Percentiles rank a stretch among this genome's conserved stretches.
These are phyloP conservation scores for Heterotilapia buettikoferi DNA, from an alignment of 2,113 vertebrate genomes.

Conservation along the genomic window DNA sequence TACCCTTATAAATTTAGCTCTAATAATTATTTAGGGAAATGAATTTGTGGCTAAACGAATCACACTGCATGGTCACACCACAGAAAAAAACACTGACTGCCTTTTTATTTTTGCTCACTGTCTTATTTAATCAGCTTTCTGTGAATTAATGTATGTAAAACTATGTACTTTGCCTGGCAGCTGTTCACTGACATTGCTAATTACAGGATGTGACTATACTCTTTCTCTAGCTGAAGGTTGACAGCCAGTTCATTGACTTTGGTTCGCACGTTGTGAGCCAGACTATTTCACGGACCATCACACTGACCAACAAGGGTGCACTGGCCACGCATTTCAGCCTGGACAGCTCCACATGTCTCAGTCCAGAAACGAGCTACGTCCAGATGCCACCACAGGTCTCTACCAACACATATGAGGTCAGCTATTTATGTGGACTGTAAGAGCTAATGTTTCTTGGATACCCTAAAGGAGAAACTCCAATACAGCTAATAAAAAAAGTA, in stretches of 20 bases:
- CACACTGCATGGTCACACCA: neutral
- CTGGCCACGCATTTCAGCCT: slow-evolving; percentile 77
- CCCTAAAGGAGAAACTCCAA: neutral
- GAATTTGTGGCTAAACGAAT: neutral
- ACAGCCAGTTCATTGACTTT: slow-evolving; percentile 83
- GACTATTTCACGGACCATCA: slow-evolving; percentile 78
- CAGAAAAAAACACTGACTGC: neutral
- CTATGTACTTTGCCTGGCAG: neutral
- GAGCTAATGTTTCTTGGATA: neutral
- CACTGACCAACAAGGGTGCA: slow-evolving; percentile 83
- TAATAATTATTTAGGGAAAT: neutral
- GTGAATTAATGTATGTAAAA: neutral
- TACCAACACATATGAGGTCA: slow-evolving; percentile 42
- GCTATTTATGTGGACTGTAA: neutral
- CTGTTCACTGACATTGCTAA: neutral
- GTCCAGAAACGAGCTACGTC: neutral
- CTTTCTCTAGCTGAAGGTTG: slow-evolving; percentile 79
- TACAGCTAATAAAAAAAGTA: neutral
- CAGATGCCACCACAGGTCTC: slow-evolving; percentile 16
- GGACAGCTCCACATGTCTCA: slow-evolving; percentile 33
- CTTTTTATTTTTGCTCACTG: neutral
- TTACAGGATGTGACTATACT: neutral
- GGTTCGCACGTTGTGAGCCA: slow-evolving; percentile 86
- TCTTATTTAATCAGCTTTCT: neutral
- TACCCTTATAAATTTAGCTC: neutral